These are phyloP conservation scores for Antheraea assamensis DNA, from an alignment of 2,888 invertebrate species.

Conservation along the genomic window DNA sequence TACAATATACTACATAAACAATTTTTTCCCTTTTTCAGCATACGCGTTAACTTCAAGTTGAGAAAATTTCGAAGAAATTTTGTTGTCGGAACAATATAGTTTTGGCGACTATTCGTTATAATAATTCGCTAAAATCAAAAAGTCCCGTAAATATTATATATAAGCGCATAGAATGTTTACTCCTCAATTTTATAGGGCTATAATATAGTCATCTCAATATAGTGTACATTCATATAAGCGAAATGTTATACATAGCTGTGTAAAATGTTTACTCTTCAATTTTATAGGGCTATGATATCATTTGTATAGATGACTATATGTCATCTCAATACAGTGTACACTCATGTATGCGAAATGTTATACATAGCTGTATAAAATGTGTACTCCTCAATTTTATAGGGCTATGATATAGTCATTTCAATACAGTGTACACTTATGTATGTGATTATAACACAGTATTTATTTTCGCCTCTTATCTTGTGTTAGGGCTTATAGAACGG, in stretches of 20 bases:
- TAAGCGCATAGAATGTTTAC: background rate
- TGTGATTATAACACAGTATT: too few relatives aligned
- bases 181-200: background rate
- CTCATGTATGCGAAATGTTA: background rate
- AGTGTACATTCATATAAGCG: too few relatives aligned
- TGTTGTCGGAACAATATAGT: too few relatives aligned
- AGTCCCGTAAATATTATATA: background rate
- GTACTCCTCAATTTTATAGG: background rate
- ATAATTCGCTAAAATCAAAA: background rate
- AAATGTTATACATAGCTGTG: background rate
- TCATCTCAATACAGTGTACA: too few relatives aligned
- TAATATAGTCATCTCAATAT: background rate
- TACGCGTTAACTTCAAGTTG: too few relatives aligned
- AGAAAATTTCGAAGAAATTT: too few relatives aligned
- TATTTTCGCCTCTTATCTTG: too few relatives aligned
- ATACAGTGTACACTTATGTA: too few relatives aligned
- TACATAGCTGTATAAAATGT: background rate
- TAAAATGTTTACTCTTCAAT: background rate
- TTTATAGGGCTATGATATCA: background rate
- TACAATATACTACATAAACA: too few relatives aligned
- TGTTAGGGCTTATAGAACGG: too few relatives aligned
- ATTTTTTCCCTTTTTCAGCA: too few relatives aligned
- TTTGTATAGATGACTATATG: too few relatives aligned
- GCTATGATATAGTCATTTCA: background rate
- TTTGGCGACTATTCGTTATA: background rate